These are phyloP conservation scores for Apteryx owenii DNA, from an alignment of 2,113 vertebrate species.

Conservation along the genomic window DNA sequence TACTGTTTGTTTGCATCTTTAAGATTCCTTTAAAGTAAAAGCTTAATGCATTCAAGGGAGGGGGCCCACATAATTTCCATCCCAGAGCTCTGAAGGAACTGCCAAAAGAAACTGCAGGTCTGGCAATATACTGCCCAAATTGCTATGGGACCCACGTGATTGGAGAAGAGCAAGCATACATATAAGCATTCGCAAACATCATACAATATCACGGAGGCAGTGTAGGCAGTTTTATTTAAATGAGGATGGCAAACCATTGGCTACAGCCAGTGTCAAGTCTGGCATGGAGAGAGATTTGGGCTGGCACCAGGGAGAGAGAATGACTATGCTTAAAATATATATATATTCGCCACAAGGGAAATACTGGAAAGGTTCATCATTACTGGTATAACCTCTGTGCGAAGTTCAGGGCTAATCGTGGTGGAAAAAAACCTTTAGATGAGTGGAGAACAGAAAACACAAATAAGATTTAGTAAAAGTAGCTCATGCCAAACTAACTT, in stretches of 20 bases:
- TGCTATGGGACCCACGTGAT: accelerated
- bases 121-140: not conserved
- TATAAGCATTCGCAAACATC: too few species aligned
- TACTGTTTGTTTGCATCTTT: conserved; percentile 48
- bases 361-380: not conserved
- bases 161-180: not conserved
- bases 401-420: not conserved
- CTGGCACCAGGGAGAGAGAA: not conserved
- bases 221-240: not conserved
- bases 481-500: not conserved
- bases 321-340: not conserved
- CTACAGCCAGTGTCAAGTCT: not conserved
- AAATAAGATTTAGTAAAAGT: not conserved
- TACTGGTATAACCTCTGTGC: not conserved
- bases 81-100: not conserved
- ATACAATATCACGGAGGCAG: not conserved
- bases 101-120: conserved; percentile 18
- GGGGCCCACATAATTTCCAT: not conserved
- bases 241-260: not conserved
- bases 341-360: not conserved
- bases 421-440: not conserved
- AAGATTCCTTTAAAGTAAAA: conserved; percentile 28
- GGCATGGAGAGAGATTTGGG: not conserved
- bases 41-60: not conserved
- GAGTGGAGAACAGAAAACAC: not conserved